These are phyloP conservation scores for Pristionchus fissidentatus DNA, from an alignment of 2,888 invertebrate genomes.

Conservation along the genomic window DNA sequence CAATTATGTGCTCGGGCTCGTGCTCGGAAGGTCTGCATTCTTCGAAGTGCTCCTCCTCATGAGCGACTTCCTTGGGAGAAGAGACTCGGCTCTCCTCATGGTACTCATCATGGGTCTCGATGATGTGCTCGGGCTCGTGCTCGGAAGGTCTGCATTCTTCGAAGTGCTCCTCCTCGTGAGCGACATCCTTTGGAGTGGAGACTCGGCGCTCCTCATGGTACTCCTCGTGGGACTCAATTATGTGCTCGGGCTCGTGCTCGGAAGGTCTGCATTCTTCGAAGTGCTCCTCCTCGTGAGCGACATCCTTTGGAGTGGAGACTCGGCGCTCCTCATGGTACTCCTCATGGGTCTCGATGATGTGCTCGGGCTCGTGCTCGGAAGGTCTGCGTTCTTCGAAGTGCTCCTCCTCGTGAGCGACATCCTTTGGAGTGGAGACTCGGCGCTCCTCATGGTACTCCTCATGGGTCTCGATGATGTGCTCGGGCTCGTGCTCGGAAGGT, in stretches of 20 bases:
- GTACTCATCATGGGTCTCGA: not conserved
- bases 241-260: slow-evolving; percentile 39
- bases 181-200: not conserved
- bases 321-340: slow-evolving; percentile 10
- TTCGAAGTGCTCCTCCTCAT: slow-evolving; percentile 3
- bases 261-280: slow-evolving; percentile 4
- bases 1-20: not conserved
- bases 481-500: slow-evolving; percentile 4
- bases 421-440: not conserved
- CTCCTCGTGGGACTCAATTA: slow-evolving; percentile 29
- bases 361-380: slow-evolving; percentile 29
- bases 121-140: not conserved
- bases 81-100: not conserved
- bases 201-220: not conserved
- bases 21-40: slow-evolving; percentile 20
- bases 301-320: slow-evolving; percentile 39
- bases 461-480: not conserved
- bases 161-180: slow-evolving; percentile 27
- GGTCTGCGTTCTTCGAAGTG: slow-evolving; percentile 5
- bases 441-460: not conserved
- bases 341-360: slow-evolving; percentile 50
- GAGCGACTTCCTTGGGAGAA: slow-evolving; percentile 21
- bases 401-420: slow-evolving; percentile 13
- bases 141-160: slow-evolving; percentile 28
- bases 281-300: not conserved